These are phyloP conservation scores for Manis javanica DNA, from an alignment of 2,797 vertebrate genomes.

Conservation along the genomic window DNA sequence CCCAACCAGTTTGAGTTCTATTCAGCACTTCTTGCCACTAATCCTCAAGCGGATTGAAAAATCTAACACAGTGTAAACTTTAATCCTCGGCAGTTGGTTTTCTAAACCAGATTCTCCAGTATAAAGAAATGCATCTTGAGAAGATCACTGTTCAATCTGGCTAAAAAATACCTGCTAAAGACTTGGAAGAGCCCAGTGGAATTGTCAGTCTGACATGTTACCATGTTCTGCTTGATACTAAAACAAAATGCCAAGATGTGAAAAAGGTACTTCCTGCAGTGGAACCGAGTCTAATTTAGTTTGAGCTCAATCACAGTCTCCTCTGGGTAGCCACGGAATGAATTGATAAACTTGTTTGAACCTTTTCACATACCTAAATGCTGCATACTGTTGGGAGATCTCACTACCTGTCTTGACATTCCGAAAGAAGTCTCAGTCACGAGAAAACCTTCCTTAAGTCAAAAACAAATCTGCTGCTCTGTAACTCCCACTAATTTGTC, in stretches of 20 bases:
- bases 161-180: neutral
- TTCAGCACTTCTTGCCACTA: neutral
- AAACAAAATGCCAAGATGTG: neutral
- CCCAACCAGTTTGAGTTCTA: conserved; percentile 2
- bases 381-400: neutral
- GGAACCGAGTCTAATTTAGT: neutral
- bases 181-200: neutral
- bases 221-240: neutral
- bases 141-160: conserved; percentile 17
- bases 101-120: conserved; percentile 9
- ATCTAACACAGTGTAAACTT: neutral
- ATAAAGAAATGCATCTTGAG: neutral
- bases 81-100: neutral
- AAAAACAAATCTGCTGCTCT: neutral
- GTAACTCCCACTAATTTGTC: neutral
- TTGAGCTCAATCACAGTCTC: neutral
- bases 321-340: neutral
- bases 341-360: neutral
- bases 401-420: neutral
- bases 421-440: neutral
- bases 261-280: neutral
- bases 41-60: neutral
- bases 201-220: neutral
- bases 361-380: neutral
- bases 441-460: neutral